These are phyloP conservation scores for Philotrypesis tridentata DNA, from an alignment of 1,140 invertebrate genomes.

Conservation along the genomic window DNA sequence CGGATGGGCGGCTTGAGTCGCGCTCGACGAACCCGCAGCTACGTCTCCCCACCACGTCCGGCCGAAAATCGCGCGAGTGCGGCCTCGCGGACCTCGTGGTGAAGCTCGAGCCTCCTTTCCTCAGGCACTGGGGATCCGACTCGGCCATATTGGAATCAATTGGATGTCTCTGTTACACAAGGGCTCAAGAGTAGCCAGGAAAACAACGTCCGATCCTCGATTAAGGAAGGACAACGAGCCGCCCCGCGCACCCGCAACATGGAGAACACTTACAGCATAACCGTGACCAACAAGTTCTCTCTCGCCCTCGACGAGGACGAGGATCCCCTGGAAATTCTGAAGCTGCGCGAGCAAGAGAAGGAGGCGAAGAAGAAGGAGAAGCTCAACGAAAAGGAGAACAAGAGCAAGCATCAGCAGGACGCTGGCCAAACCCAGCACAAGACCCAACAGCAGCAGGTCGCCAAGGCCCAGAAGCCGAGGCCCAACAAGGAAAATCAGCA, in stretches of 20 bases:
- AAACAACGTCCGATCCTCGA: conserved; percentile 69
- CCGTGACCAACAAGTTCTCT: conserved; percentile 92
- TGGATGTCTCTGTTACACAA: conserved; percentile 72
- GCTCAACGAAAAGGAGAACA: conserved; percentile 90
- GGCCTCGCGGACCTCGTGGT: conserved; percentile 70
- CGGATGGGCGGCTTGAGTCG: background rate
- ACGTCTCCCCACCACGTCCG: conserved; percentile 25
- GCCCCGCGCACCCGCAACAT: conserved; percentile 72
- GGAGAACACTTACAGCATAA: conserved; percentile 95
- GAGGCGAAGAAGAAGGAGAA: conserved; percentile 88
- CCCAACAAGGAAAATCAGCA: conserved; percentile 80
- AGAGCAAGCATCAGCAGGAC: conserved; percentile 77
- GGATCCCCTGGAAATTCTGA: conserved; percentile 91
- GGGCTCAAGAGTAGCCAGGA: conserved; percentile 74
- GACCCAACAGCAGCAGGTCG: conserved; percentile 67
- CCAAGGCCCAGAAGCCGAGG: conserved; percentile 70
- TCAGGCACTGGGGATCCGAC: conserved; percentile 52
- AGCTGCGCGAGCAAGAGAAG: conserved; percentile 85
- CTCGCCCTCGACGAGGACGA: conserved; percentile 91
- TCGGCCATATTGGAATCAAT: conserved; percentile 74
- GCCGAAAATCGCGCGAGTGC: conserved; percentile 45
- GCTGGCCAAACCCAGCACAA: conserved; percentile 10
- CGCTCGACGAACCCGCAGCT: conserved; percentile 24
- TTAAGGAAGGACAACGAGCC: conserved; percentile 64
- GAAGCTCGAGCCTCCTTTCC: conserved; percentile 55